phyloP scores from a whole-genome alignment of 2,113 vertebrate genomes.

The Leptosomus discolor region DNA sequence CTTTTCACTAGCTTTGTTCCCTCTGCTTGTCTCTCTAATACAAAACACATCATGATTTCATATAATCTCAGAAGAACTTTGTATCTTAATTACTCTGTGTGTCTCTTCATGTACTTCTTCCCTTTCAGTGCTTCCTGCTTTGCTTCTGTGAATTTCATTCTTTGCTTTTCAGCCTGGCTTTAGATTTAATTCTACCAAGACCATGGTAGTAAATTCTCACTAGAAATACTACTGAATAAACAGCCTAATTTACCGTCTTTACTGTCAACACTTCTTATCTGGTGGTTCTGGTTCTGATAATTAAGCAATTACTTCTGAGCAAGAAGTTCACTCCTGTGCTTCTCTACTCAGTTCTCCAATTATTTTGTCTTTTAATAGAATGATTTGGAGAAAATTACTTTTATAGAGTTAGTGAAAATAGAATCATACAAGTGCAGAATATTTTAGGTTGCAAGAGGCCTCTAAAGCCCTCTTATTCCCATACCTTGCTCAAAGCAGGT shows the following conservation, averaged over 20 bases:
- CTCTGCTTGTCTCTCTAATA: not conserved
- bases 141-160: not conserved
- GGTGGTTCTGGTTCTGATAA: constrained; percentile 22
- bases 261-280: not conserved
- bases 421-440: not conserved
- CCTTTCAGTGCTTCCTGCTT: not conserved
- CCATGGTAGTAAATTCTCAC: not conserved
- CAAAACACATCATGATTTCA: not conserved
- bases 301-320: constrained; percentile 16
- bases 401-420: not conserved
- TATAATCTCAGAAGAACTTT: not conserved
- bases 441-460: not conserved
- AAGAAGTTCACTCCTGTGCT: not conserved
- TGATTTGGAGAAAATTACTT: constrained; percentile 14
- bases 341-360: not conserved
- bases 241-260: not conserved
- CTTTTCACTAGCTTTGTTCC: not conserved
- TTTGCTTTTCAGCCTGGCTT: not conserved
- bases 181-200: not conserved
- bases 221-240: constrained; percentile 3
- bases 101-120: not conserved
- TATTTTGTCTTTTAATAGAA: constrained; percentile 14
- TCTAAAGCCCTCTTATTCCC: not conserved
- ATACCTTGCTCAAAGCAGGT: not conserved
- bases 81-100: not conserved